Conservation (phyloP, 1,140 invertebrate species). For the Pentalonia nigronervosa region DNA sequence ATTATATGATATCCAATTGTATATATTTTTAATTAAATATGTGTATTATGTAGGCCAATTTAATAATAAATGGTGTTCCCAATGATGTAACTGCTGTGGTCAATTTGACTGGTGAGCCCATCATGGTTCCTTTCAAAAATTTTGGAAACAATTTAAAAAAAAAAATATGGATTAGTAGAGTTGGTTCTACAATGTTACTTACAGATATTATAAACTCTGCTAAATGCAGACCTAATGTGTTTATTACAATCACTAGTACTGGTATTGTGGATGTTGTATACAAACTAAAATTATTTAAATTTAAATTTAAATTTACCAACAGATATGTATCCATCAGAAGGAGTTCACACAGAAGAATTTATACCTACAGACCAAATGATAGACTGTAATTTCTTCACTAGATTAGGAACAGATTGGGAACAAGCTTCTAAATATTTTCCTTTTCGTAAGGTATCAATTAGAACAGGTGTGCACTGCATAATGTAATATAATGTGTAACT, state of each 20-base stretch:
- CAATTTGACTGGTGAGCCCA: slow-evolving; percentile 90
- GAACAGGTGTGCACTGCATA: slow-evolving; percentile 66
- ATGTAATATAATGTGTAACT: not conserved
- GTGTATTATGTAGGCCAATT: slow-evolving; percentile 68
- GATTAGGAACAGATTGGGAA: slow-evolving; percentile 86
- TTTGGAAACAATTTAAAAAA: slow-evolving; percentile 88
- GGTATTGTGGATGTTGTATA: not conserved
- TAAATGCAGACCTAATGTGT: slow-evolving; percentile 75
- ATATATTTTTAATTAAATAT: not conserved
- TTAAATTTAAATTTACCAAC: not conserved
- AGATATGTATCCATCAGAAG: slow-evolving; percentile 81
- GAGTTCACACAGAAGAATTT: slow-evolving; percentile 80
- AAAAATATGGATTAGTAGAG: slow-evolving; percentile 83
- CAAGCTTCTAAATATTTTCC: slow-evolving; percentile 68
- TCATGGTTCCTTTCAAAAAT: slow-evolving; percentile 80
- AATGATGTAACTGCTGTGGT: slow-evolving; percentile 78
- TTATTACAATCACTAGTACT: slow-evolving; percentile 72
- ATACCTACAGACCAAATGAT: slow-evolving; percentile 64
- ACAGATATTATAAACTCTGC: slow-evolving; percentile 73
- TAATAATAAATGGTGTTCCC: slow-evolving; percentile 79
- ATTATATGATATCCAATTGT: not conserved
- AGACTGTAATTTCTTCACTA: slow-evolving; percentile 83
- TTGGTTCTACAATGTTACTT: slow-evolving; percentile 81
- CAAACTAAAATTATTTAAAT: not conserved
- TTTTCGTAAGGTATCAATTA: slow-evolving; percentile 68